Percentiles rank a stretch among this genome's conserved stretches.
These are phyloP conservation scores for Oncorhynchus nerka DNA, from an alignment of 2,113 vertebrate genomes.

Conservation along the genomic window DNA sequence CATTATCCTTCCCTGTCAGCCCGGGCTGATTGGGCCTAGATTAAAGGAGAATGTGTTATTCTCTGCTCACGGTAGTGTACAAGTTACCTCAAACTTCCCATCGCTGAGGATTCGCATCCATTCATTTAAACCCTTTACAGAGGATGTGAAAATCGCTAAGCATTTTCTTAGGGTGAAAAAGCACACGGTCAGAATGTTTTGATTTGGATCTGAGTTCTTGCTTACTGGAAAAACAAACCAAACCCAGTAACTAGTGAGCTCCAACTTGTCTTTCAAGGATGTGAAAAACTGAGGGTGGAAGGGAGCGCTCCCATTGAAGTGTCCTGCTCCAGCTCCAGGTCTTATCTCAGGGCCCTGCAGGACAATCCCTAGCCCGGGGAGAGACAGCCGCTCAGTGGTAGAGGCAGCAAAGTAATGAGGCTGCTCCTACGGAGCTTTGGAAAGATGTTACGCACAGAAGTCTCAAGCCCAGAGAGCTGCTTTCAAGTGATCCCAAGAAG, in stretches of 20 bases:
- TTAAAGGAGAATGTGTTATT: too few species aligned
- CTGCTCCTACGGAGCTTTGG: conserved; percentile 42
- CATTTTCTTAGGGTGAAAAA: conserved; percentile 26
- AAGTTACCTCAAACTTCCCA: conserved; percentile 25
- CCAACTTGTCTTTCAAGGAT: conserved; percentile 23
- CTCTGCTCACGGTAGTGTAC: background rate
- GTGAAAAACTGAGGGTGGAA: conserved; percentile 30
- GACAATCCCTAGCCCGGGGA: conserved; percentile 33
- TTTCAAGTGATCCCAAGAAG: conserved; percentile 3
- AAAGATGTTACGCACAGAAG: conserved; percentile 24
- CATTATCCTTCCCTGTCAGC: conserved; percentile 5
- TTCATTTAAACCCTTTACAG: conserved; percentile 25
- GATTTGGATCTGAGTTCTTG: conserved; percentile 28
- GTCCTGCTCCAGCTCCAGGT: conserved; percentile 29
- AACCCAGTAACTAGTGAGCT: conserved; percentile 19
- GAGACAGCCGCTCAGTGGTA: conserved; percentile 46
- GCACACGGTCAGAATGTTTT: conserved; percentile 12
- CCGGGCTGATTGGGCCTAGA: conserved; percentile 20
- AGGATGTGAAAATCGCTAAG: conserved; percentile 28
- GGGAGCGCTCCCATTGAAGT: conserved; percentile 29
- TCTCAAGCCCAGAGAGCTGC: conserved; percentile 24
- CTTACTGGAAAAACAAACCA: background rate
- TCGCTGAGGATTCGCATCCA: conserved; percentile 34
- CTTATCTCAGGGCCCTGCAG: conserved; percentile 7
- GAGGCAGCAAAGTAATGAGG: conserved; percentile 47